phyloP scores from a whole-genome alignment of 2,113 vertebrate species.

The Probosciger aterrimus region DNA sequence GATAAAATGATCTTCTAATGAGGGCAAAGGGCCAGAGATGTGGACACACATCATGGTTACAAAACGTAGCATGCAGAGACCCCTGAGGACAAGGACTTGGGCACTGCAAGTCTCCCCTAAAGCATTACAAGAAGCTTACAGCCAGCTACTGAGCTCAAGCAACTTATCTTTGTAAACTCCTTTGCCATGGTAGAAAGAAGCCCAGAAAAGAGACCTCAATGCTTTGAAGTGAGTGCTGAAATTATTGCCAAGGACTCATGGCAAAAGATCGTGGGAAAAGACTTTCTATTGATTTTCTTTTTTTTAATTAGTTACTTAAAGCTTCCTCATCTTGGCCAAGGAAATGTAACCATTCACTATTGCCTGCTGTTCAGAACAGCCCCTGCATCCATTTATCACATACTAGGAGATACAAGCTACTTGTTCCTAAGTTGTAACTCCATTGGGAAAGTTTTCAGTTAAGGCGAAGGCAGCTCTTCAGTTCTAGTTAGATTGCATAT shows the following conservation, averaged over 20 bases:
- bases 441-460: not conserved
- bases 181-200: conserved; percentile 7
- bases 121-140: not conserved
- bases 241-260: conserved; percentile 45
- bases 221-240: conserved; percentile 49
- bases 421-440: not conserved
- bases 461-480: not conserved
- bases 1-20: not conserved
- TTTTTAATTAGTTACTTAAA: conserved; percentile 44
- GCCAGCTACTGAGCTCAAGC: not conserved
- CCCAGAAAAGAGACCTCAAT: conserved; percentile 27
- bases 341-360: conserved; percentile 22
- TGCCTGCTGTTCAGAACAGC: conserved; percentile 39
- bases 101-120: not conserved
- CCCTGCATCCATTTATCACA: conserved; percentile 23
- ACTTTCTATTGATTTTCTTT: conserved; percentile 43
- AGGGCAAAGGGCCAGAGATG: not conserved
- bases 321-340: conserved; percentile 32
- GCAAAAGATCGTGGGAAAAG: conserved; percentile 62
- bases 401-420: not conserved
- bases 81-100: not conserved
- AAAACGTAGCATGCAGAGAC: not conserved
- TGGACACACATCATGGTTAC: not conserved
- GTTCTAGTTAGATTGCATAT: not conserved
- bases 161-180: conserved; percentile 11